phyloP scores from a whole-genome alignment of 1,140 invertebrate species.

The Batillaria attramentaria region DNA sequence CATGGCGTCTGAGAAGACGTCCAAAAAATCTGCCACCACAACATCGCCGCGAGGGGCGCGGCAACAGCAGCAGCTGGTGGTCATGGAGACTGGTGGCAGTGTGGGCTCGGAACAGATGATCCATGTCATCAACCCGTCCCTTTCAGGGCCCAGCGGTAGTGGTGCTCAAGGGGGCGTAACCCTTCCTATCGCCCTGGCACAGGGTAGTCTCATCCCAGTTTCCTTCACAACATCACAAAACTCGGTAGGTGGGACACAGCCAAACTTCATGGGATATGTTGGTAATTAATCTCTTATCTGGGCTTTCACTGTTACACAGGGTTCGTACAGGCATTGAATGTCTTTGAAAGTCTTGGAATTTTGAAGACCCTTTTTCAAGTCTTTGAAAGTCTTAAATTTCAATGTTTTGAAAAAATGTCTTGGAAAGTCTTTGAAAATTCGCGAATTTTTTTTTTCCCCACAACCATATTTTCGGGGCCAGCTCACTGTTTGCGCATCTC shows the following conservation, averaged over 20 bases:
- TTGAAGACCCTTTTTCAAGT: too few relatives aligned
- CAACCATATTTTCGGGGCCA: too few relatives aligned
- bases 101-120: conserved; percentile 40
- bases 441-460: too few relatives aligned
- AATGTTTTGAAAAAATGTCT: too few relatives aligned
- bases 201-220: conserved; percentile 33
- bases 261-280: neutral
- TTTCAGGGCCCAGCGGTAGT: conserved; percentile 17
- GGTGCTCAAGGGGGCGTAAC: conserved; percentile 31
- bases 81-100: neutral
- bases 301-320: neutral
- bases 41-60: conserved; percentile 29
- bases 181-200: conserved; percentile 38
- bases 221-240: conserved; percentile 33
- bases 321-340: too few relatives aligned
- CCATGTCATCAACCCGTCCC: conserved; percentile 39
- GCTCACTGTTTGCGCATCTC: too few relatives aligned
- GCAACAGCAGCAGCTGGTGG: conserved; percentile 29
- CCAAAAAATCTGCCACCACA: conserved; percentile 24
- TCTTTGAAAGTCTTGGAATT: too few relatives aligned
- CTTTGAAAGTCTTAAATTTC: too few relatives aligned
- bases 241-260: conserved; percentile 12
- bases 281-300: neutral
- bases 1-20: conserved; percentile 33
- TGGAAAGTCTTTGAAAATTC: too few relatives aligned